Percentiles rank a stretch among this genome's conserved stretches.
Evolutionary conservation across 1,140 invertebrate species (phyloP).

Genomic region (Scaptodrosophila lebanonensis): DNA sequence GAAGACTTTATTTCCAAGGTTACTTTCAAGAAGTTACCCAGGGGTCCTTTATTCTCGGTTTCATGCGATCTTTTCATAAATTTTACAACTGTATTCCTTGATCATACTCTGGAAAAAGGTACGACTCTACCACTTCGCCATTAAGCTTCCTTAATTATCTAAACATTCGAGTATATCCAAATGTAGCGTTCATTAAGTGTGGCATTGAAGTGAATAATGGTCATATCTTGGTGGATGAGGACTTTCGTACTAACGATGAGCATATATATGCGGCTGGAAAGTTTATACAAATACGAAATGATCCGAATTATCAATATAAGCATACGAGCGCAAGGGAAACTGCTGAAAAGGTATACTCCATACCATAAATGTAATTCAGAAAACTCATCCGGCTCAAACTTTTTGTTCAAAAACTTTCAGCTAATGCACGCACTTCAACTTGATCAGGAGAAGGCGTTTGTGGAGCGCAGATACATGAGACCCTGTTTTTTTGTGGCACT

Average conservation of each 20-base stretch:
- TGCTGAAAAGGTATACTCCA: conserved; percentile 43
- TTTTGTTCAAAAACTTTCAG: conserved; percentile 1
- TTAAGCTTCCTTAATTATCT: too few relatives aligned
- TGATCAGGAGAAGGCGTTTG: background rate
- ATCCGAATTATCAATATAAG: conserved; percentile 36
- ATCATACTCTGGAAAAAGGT: background rate
- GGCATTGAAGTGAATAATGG: conserved; percentile 3
- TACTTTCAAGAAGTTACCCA: conserved; percentile 8
- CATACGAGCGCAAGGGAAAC: conserved; percentile 26
- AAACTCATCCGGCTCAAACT: background rate
- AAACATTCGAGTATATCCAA: background rate
- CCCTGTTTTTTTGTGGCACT: conserved; percentile 18
- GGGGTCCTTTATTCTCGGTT: background rate
- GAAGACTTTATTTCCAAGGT: conserved; percentile 18
- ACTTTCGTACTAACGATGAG: conserved; percentile 36
- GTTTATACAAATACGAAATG: background rate
- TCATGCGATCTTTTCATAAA: conserved; percentile 46
- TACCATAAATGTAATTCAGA: background rate
- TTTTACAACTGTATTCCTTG: conserved; percentile 16
- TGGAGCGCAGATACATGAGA: conserved; percentile 17
- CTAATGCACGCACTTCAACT: conserved; percentile 17
- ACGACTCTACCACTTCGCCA: too few relatives aligned
- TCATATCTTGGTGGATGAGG: conserved; percentile 33
- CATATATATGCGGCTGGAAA: conserved; percentile 45
- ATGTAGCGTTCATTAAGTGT: conserved; percentile 10